Conservation (phyloP, 2,888 invertebrate species). For the Anarsia innoxiella region DNA sequence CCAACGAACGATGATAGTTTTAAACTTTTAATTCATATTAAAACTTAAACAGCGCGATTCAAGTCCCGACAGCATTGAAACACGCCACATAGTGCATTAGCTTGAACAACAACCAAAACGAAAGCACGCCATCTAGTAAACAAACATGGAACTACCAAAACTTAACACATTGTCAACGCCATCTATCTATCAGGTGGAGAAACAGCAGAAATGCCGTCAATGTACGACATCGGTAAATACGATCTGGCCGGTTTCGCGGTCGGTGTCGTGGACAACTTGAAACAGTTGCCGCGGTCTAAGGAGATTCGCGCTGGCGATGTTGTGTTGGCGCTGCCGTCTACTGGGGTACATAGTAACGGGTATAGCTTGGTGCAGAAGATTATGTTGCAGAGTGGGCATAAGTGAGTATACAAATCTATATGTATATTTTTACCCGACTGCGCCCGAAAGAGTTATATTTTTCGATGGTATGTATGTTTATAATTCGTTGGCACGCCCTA, state of each 20-base stretch:
- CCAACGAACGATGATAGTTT: too few species aligned
- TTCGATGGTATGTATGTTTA: background rate
- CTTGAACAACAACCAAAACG: too few species aligned
- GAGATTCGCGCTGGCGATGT: slow-evolving; percentile 84
- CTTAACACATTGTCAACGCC: too few species aligned
- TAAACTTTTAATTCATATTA: too few species aligned
- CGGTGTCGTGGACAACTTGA: slow-evolving; percentile 88
- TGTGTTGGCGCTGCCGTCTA: slow-evolving; percentile 90
- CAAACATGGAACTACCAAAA: too few species aligned
- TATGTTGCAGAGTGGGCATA: slow-evolving; percentile 78
- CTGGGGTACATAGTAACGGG: slow-evolving; percentile 96
- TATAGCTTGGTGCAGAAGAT: slow-evolving; percentile 91
- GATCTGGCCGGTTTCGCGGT: slow-evolving; percentile 98
- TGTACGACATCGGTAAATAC: slow-evolving; percentile 91
- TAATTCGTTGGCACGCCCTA: background rate
- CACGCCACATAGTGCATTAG: too few species aligned
- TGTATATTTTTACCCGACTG: too few species aligned
- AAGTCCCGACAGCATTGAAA: too few species aligned
- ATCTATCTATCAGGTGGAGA: slow-evolving; percentile 81
- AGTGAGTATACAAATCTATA: slow-evolving; percentile 36
- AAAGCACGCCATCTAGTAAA: too few species aligned
- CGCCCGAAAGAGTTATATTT: too few species aligned
- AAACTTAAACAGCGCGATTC: too few species aligned
- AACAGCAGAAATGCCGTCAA: slow-evolving; percentile 98
- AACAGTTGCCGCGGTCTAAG: slow-evolving; percentile 79